Percentiles rank a stretch among this genome's conserved stretches.
Conservation (phyloP, 92 coral and sea anemone genomes). For the Meandrina meandrites region DNA sequence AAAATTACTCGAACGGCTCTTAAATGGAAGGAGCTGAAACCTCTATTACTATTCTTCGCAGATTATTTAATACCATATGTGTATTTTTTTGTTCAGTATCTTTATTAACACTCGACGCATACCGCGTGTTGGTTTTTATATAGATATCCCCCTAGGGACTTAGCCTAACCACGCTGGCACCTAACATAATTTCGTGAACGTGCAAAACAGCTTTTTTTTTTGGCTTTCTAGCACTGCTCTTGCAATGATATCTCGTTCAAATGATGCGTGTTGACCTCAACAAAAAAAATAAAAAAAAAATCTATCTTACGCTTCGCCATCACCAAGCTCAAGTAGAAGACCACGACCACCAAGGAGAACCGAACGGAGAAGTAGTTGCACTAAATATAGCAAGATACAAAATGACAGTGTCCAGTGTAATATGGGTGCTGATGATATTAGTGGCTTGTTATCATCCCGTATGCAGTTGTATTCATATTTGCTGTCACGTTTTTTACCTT, state of each 20-base stretch:
- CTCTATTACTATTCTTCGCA: too few species aligned
- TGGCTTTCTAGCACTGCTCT: neutral
- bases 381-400: constrained; percentile 15
- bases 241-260: too few species aligned
- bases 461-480: neutral
- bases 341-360: neutral
- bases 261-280: neutral
- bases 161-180: too few species aligned
- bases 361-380: neutral
- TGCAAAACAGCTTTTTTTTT: too few species aligned
- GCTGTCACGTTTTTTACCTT: too few species aligned
- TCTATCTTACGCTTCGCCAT: neutral
- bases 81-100: neutral
- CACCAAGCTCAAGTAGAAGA: neutral
- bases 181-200: too few species aligned
- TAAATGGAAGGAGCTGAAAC: too few species aligned
- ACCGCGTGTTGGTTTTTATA: too few species aligned
- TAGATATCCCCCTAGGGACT: too few species aligned
- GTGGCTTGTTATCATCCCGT: constrained; percentile 14
- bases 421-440: constrained; percentile 12
- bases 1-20: too few species aligned
- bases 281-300: too few species aligned
- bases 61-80: too few species aligned
- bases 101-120: neutral
- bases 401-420: constrained; percentile 9